Evolutionary conservation across 2,888 invertebrate genomes (phyloP).

Genomic region (Monochamus alternatus): DNA sequence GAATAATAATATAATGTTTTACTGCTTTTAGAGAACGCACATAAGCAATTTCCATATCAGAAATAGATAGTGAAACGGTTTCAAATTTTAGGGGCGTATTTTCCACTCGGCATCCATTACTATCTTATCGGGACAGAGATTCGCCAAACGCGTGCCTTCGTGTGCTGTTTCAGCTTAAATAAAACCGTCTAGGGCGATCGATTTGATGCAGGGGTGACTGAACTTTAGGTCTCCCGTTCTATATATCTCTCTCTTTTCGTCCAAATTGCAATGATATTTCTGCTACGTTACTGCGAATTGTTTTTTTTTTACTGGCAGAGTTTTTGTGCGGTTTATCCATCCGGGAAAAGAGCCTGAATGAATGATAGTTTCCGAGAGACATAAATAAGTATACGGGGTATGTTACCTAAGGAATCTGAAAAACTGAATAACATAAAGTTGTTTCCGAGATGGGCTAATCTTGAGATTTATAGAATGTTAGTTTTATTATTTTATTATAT

Average conservation of each 20-base stretch:
- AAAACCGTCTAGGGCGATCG: conserved; percentile 39
- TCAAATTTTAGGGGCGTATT: conserved; percentile 20
- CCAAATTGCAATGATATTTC: conserved; percentile 13
- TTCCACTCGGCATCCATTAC: conserved; percentile 22
- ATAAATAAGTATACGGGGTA: too few relatives aligned
- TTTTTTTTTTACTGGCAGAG: background rate
- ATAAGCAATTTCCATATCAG: too few relatives aligned
- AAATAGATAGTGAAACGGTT: too few relatives aligned
- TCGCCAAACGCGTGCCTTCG: conserved; percentile 33
- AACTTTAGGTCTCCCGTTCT: conserved; percentile 33
- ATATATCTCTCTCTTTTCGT: background rate
- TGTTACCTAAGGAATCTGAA: too few relatives aligned
- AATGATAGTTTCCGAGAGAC: background rate
- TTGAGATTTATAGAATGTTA: too few relatives aligned
- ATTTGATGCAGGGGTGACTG: conserved; percentile 45
- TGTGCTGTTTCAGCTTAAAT: conserved; percentile 13
- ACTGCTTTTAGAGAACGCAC: too few relatives aligned
- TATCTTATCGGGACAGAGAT: conserved; percentile 30
- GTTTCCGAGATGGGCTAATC: too few relatives aligned
- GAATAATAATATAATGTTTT: too few relatives aligned
- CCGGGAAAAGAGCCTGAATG: background rate
- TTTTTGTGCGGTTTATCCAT: background rate
- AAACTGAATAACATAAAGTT: too few relatives aligned
- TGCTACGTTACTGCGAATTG: background rate
- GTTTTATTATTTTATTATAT: too few relatives aligned